Evolutionary conservation across 2,888 invertebrate species (phyloP).

Genomic region (Campoletis raptor): DNA sequence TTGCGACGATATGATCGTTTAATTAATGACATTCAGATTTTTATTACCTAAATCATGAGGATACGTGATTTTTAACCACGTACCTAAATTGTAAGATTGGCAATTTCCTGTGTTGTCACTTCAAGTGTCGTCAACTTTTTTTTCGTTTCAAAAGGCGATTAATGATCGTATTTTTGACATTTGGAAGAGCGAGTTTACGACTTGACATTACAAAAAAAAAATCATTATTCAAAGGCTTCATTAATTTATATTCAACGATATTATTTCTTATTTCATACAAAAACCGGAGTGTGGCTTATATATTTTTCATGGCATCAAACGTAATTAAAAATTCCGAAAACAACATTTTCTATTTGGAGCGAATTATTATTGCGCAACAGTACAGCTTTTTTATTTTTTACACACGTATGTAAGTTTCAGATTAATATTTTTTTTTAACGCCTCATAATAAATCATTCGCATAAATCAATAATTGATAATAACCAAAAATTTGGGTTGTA

Average conservation of each 20-base stretch:
- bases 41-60: slow-evolving; percentile 62
- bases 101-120: slow-evolving; percentile 4
- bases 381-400: too few relatives aligned
- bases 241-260: neutral
- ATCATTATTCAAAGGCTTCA: neutral
- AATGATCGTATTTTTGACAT: neutral
- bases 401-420: too few relatives aligned
- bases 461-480: neutral
- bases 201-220: neutral
- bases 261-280: neutral
- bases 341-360: neutral
- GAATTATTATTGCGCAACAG: neutral
- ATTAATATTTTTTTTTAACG: too few relatives aligned
- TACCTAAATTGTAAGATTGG: neutral
- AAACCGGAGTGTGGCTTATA: neutral
- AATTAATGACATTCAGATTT: slow-evolving; percentile 69
- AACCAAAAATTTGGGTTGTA: neutral
- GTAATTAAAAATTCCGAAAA: neutral
- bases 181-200: neutral
- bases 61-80: neutral
- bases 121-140: slow-evolving; percentile 5
- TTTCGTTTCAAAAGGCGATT: neutral
- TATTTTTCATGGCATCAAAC: neutral
- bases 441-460: neutral
- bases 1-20: slow-evolving; percentile 80